phyloP scores from a whole-genome alignment of 1,140 invertebrate species.

The Leguminivora glycinivorella region DNA sequence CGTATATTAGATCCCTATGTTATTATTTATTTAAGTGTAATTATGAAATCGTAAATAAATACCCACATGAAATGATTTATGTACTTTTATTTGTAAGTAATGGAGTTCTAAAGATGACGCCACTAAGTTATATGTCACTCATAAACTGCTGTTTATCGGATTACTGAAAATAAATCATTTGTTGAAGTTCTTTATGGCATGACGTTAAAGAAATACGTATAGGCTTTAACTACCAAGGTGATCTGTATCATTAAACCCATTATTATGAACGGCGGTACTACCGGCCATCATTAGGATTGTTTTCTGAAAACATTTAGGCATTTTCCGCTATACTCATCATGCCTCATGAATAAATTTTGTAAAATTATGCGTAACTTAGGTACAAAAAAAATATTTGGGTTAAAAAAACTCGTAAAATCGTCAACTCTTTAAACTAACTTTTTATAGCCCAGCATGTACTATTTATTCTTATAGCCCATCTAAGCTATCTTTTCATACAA shows the following conservation, averaged over 20 bases:
- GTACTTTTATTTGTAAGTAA: no score
- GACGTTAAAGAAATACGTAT: background rate
- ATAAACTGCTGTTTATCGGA: background rate
- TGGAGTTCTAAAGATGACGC: background rate
- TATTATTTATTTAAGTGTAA: no score
- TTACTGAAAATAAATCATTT: background rate
- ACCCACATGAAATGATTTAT: no score
- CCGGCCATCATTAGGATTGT: background rate
- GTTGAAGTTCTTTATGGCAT: background rate
- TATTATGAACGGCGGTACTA: background rate
- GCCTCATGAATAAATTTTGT: background rate
- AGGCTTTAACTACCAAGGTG: slow-evolving; percentile 9
- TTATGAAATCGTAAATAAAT: no score
- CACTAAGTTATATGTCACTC: background rate
- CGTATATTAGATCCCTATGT: no score
- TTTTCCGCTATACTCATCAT: background rate
- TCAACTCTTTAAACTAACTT: no score
- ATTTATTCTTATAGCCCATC: no score
- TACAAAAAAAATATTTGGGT: background rate
- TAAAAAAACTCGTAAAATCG: no score
- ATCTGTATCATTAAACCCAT: background rate
- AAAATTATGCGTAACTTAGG: background rate
- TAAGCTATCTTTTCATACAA: no score
- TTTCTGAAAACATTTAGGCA: background rate
- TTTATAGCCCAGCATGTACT: no score